Base-by-base conservation (phyloP, 2,797 vertebrate species). In the Acanthis flammea region DNA sequence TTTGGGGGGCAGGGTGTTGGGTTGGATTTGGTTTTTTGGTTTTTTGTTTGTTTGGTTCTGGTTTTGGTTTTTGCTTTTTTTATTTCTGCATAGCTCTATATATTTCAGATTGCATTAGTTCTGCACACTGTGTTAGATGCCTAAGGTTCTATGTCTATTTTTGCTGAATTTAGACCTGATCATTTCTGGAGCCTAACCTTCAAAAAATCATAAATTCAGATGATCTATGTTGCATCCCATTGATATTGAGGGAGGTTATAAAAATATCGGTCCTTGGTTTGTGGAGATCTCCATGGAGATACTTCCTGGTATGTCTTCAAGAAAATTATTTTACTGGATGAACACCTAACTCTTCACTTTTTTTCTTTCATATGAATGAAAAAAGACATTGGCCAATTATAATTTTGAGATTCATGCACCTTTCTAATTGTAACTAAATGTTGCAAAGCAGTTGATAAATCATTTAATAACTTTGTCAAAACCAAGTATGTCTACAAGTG, bases 1-100 rank as follows among this genome's bases (percentile, higher is more conserved):
- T 60, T 67, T 13, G 4, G 7, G 8, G 12, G n/a, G 22, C 2
- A 2, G n/a, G 7, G 2, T 35, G 2, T 9, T n/a, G 16, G 15
- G 6, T 37, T 45, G 21, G 30, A 9, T 51, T 28, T 51, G 35
- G 2, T n/a, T 58, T 31, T 37, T 44, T 13, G 14, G 7, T 35
- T 35, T 31, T 51, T 51, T 28, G 3, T 28, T 76, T 42, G 24
- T 15, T 39, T 45, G 9, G 5, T 37, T 62, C 33, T 19, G 19
- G 9, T 37, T 71, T 48, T 19, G 23, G 12, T 37, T 66, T 74
- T 31, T 42, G 6, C 10, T 57, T 50, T 19, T 6, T 80, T 63
- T 47, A 22, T 42, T 39, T 8, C 27, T 58, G 13, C 30, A 90
- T 61, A n/a, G 10, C 14, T 75, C 47, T 74, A 45, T 7, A 44